Percentiles rank a stretch among this genome's conserved stretches.
Evolutionary conservation across 2,888 invertebrate species (phyloP).

Genomic region (Ectemnius continuus): DNA sequence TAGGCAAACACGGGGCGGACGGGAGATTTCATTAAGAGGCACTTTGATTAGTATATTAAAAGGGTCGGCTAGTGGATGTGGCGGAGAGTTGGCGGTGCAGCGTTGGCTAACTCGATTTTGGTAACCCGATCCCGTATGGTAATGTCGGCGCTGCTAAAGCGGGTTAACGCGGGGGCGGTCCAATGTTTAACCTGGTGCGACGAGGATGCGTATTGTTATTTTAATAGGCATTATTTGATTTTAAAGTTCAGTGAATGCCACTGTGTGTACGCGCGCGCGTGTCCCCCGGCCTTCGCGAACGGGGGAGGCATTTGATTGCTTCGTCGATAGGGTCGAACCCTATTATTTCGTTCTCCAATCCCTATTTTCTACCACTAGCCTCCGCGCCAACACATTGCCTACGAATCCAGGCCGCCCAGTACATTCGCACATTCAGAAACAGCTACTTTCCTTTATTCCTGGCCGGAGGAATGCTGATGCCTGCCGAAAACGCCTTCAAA

Average conservation of each 20-base stretch:
- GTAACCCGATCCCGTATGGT: conserved; percentile 78
- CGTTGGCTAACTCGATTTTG: conserved; percentile 72
- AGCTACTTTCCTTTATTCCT: conserved; percentile 48
- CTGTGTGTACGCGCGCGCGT: conserved; percentile 44
- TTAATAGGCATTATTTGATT: conserved; percentile 78
- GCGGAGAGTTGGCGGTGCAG: conserved; percentile 41
- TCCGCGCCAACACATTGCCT: conserved; percentile 18
- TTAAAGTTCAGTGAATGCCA: conserved; percentile 77
- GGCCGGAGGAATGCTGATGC: conserved; percentile 32
- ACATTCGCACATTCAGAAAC: conserved; percentile 53
- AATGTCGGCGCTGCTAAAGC: conserved; percentile 63
- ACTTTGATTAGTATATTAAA: conserved; percentile 59
- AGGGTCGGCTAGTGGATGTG: conserved; percentile 39
- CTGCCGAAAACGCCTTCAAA: conserved; percentile 7
- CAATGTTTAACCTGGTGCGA: conserved; percentile 76
- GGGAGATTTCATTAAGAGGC: conserved; percentile 50
- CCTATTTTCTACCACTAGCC: conserved; percentile 51
- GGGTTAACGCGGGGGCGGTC: conserved; percentile 67
- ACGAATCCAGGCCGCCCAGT: conserved; percentile 31
- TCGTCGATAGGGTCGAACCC: conserved; percentile 74
- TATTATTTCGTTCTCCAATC: conserved; percentile 72
- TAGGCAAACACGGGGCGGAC: conserved; percentile 25
- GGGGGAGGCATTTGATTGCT: conserved; percentile 73
- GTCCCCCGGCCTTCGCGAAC: conserved; percentile 65
- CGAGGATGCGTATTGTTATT: conserved; percentile 76